Evolutionary conservation across 2,113 vertebrate genomes (phyloP).

Genomic region (Silurus meridionalis): DNA sequence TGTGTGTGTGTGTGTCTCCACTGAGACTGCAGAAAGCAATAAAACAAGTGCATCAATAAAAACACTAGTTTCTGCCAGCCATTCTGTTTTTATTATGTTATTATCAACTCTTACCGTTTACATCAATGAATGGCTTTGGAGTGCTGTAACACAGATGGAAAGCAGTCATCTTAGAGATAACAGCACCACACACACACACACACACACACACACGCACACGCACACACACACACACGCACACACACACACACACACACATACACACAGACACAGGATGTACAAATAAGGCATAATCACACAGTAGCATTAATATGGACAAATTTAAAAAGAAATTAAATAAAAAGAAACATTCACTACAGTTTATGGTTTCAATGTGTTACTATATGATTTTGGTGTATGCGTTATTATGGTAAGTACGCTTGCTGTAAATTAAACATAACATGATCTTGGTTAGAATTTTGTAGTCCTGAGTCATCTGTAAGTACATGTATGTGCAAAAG

Average conservation of each 20-base stretch:
- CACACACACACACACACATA: not conserved
- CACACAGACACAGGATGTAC: not conserved
- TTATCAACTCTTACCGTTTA: slow-evolving; percentile 5
- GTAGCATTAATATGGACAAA: not conserved
- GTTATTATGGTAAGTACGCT: not conserved
- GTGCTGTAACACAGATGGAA: slow-evolving; percentile 30
- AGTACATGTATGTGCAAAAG: no score
- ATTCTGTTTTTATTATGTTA: slow-evolving; percentile 28
- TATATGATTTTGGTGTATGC: not conserved
- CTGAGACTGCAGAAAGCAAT: not conserved
- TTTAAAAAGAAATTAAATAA: no score
- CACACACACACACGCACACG: slow-evolving; percentile 18
- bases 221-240: not conserved
- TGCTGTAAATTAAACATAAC: not conserved
- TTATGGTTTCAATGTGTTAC: not conserved
- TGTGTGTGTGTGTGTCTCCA: not conserved
- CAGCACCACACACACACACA: not conserved
- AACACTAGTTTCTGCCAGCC: not conserved
- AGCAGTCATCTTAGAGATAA: slow-evolving; percentile 22
- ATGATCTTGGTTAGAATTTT: not conserved
- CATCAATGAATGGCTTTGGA: slow-evolving; percentile 4
- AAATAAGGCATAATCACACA: not conserved
- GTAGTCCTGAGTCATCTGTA: no score
- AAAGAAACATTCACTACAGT: not conserved
- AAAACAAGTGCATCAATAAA: slow-evolving; percentile 29